These are phyloP conservation scores for Caenorhabditis drosophilae DNA, from an alignment of 2,888 invertebrate genomes.

Conservation along the genomic window DNA sequence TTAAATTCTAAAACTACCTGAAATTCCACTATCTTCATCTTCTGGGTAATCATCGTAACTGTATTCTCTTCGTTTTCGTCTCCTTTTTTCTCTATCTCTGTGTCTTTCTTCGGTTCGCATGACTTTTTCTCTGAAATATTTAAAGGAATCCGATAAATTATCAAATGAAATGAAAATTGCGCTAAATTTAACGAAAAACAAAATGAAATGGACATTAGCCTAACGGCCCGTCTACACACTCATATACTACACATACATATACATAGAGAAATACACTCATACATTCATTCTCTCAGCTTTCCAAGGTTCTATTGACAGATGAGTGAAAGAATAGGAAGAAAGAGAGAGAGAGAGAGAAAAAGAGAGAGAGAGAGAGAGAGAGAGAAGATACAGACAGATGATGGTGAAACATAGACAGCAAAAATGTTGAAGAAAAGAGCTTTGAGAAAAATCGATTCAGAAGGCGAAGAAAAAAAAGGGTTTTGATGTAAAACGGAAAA, in stretches of 20 bases:
- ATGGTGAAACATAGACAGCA: slow-evolving; percentile 5
- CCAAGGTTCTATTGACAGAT: slow-evolving; percentile 33
- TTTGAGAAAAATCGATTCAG: too few relatives aligned
- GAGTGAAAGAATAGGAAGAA: slow-evolving; percentile 11
- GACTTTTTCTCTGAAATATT: too few relatives aligned
- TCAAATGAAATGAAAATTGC: neutral
- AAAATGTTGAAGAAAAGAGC: neutral
- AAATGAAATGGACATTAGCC: too few relatives aligned
- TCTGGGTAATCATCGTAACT: slow-evolving; percentile 37
- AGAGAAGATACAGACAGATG: slow-evolving; percentile 12
- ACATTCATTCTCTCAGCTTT: too few relatives aligned
- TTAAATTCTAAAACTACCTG: slow-evolving; percentile 11
- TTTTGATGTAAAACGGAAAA: too few relatives aligned
- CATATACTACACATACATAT: too few relatives aligned
- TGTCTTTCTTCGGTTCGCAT: neutral
- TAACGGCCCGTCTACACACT: too few relatives aligned
- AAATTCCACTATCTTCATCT: slow-evolving; percentile 40
- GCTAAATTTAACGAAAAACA: neutral
- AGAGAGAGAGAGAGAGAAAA: slow-evolving; percentile 12
- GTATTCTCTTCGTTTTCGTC: slow-evolving; percentile 15
- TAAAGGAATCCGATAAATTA: neutral
- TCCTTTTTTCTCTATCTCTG: slow-evolving; percentile 16
- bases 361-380: slow-evolving; percentile 11
- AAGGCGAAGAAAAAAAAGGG: too few relatives aligned
- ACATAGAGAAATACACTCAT: too few relatives aligned